Base-by-base conservation (phyloP, 1,140 invertebrate genomes). In the Bombus cullumanus region DNA sequence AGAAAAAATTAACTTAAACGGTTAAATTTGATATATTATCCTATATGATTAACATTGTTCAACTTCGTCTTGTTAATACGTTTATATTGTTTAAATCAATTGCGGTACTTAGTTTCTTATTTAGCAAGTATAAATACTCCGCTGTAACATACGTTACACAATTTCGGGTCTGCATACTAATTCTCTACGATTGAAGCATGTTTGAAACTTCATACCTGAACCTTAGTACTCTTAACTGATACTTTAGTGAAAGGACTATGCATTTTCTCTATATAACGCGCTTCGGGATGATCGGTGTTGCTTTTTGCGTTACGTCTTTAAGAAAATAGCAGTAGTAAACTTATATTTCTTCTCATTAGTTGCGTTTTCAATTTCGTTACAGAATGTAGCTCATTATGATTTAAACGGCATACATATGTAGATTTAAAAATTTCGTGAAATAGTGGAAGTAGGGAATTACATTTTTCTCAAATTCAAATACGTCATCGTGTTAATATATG, bases 181-280 rank as follows among this genome's bases (percentile, higher is more conserved):
- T 53, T 53, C 47, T 8, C 22, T 53, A 53, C 18, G 47, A 53
- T 22, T 1, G 18, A 22, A 22, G 47, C 47, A 53, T 53, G 18
- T 53, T 53, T 22, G 47, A 53, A 53, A 22, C 18, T 22, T 22
- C 1, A 53, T 22, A 53, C 0, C 15, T 22, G 18, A 53, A 53
- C 18, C 18, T 53, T 53, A 53, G 18, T 25, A 10, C 13, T 79
- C 37, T 75, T 89, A n/a, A n/a, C 41, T 22, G 75, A 86, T 47
- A 73, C 39, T 13, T 53, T 15, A 62, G 87, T 89, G 88, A 89
- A 88, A 89, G 87, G 74, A 39, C 3, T 75, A 12, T 22, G 6
- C 18, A 53, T 73, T 62, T 88, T 68, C 64, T 15, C 9, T 28
- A 79, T 88, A 86, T 82, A 88, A 64, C 12, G 31, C 9, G 39